These are phyloP conservation scores for Cynaeus angustus DNA, from an alignment of 2,888 invertebrate genomes.

Conservation along the genomic window DNA sequence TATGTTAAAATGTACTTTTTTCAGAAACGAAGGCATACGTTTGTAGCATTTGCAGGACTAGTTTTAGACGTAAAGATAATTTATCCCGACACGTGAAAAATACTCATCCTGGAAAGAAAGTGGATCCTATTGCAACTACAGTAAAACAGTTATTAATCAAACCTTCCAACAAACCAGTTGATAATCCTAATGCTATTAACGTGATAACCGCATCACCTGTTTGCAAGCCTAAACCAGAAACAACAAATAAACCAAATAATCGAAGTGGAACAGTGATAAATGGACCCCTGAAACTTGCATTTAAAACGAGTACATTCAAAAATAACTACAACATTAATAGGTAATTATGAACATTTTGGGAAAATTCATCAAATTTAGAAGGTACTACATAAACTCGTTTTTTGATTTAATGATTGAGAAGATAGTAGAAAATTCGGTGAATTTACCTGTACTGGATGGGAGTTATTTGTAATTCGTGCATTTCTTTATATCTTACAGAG, in stretches of 20 bases:
- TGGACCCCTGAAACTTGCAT: constrained; percentile 72
- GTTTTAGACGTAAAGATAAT: constrained; percentile 86
- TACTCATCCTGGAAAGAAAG: constrained; percentile 77
- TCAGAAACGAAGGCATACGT: constrained; percentile 81
- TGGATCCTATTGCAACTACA: constrained; percentile 62
- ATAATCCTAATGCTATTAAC: constrained; percentile 71
- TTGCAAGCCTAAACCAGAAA: constrained; percentile 53
- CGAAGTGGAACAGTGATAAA: constrained; percentile 71
- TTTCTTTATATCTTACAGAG: neutral
- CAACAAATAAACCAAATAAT: constrained; percentile 62
- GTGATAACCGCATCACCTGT: constrained; percentile 68
- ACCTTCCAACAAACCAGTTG: constrained; percentile 56
- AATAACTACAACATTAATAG: constrained; percentile 70
- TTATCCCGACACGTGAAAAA: constrained; percentile 84
- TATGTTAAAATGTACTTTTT: constrained; percentile 31
- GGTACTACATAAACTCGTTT: too few relatives aligned
- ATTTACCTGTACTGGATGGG: too few relatives aligned
- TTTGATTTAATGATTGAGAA: too few relatives aligned
- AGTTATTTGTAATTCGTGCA: too few relatives aligned
- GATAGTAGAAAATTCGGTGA: too few relatives aligned
- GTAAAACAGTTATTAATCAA: constrained; percentile 52
- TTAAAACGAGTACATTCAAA: constrained; percentile 70
- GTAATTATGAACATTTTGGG: constrained; percentile 54
- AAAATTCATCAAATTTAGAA: constrained; percentile 4
- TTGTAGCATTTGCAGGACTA: constrained; percentile 81